Evolutionary conservation across 2,113 vertebrate genomes (phyloP).

Genomic region (Labeo catla): DNA sequence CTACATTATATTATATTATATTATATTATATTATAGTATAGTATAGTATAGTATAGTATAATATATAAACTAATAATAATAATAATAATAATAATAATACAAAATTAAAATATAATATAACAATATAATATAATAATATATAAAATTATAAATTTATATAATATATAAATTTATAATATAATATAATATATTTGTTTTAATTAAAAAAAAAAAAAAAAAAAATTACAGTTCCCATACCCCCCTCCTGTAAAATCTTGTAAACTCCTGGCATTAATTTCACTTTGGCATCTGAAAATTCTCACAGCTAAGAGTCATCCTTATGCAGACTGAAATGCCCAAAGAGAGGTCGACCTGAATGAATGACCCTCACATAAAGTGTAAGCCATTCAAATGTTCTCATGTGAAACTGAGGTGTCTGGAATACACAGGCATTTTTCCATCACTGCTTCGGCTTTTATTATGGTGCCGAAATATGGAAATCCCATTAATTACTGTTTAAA

Average conservation of each 20-base stretch:
- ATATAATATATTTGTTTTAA: no score
- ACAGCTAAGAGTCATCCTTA: constrained; percentile 64
- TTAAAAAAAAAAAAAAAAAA: no score
- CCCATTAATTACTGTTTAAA: constrained; percentile 41
- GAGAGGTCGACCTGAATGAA: background rate
- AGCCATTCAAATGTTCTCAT: constrained; percentile 5
- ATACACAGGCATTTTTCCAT: constrained; percentile 22
- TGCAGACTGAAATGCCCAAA: constrained; percentile 56
- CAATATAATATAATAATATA: no score
- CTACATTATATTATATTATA: no score
- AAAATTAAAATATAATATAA: no score
- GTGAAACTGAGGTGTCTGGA: background rate
- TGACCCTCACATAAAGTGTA: background rate
- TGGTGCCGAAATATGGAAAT: constrained; percentile 33
- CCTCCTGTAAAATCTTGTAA: background rate
- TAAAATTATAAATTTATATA: no score
- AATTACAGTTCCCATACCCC: no score
- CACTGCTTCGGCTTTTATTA: constrained; percentile 16
- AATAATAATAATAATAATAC: no score
- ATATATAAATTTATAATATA: no score
- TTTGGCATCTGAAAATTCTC: constrained; percentile 21
- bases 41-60: no score
- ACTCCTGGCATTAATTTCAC: background rate
- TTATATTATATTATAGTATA: no score
- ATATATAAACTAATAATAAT: no score